Percentiles rank a stretch among this genome's conserved stretches.
Conservation (phyloP, 2,113 vertebrate species). For the Dunckerocampus dactyliophorus region DNA sequence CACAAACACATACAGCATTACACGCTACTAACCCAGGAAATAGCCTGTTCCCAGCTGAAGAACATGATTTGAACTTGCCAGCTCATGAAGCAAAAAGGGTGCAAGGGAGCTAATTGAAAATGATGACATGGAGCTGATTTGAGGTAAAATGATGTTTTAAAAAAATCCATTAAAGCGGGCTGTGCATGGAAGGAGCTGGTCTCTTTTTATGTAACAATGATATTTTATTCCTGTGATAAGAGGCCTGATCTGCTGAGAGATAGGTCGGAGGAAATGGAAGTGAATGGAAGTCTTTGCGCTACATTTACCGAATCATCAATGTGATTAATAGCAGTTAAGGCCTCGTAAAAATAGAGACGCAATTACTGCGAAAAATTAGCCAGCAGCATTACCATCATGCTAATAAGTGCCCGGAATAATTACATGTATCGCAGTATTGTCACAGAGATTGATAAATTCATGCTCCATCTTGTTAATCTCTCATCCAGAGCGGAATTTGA, state of each 20-base stretch:
- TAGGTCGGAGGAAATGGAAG: constrained; percentile 66
- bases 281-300: constrained; percentile 68
- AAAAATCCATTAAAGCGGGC: constrained; percentile 52
- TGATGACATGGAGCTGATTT: constrained; percentile 55
- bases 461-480: constrained; percentile 74
- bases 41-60: constrained; percentile 24
- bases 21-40: constrained; percentile 22
- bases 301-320: constrained; percentile 75
- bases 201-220: constrained; percentile 57
- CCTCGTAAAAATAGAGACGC: constrained; percentile 73
- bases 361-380: constrained; percentile 76
- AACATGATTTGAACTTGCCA: constrained; percentile 38
- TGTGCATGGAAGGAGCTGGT: constrained; percentile 34
- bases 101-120: constrained; percentile 56
- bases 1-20: constrained; percentile 24
- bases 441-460: constrained; percentile 76
- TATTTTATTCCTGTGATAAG: constrained; percentile 57
- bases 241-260: constrained; percentile 57
- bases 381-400: constrained; percentile 67
- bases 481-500: constrained; percentile 62
- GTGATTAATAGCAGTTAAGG: constrained; percentile 75
- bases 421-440: constrained; percentile 76
- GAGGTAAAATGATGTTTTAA: constrained; percentile 14
- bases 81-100: constrained; percentile 20
- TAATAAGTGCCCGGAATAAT: constrained; percentile 76